Evolutionary conservation across 2,888 invertebrate genomes (phyloP).

Genomic region (Ichneumoninae sp.): DNA sequence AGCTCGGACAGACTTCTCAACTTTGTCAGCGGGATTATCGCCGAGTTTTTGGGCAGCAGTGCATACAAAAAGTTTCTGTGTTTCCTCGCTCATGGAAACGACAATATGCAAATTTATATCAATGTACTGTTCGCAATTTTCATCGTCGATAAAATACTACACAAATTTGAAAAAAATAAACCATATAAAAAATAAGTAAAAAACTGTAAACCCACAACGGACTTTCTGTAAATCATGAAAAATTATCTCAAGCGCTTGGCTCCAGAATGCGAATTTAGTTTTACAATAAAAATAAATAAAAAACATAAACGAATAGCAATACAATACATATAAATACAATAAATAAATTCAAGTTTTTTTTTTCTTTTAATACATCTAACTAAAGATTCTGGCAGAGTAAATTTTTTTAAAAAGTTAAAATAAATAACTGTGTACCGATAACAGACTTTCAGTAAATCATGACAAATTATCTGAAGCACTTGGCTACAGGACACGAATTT

Average conservation of each 20-base stretch:
- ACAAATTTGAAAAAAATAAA: not conserved
- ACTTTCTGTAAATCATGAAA: not conserved
- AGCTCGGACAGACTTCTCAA: not conserved
- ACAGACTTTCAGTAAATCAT: not conserved
- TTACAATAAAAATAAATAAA: not conserved
- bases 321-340: no score
- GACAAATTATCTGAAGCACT: not conserved
- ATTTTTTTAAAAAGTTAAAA: not conserved
- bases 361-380: not conserved
- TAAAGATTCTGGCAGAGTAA: not conserved
- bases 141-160: not conserved
- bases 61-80: not conserved
- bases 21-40: not conserved
- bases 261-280: not conserved
- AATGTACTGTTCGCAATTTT: not conserved
- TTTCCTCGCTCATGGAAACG: not conserved
- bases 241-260: not conserved
- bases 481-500: not conserved
- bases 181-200: not conserved
- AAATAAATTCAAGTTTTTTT: no score
- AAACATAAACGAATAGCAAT: not conserved
- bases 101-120: not conserved
- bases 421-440: not conserved
- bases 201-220: not conserved
- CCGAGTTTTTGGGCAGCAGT: not conserved